Conservation (phyloP, 2,113 vertebrate species). For the Pristiophorus japonicus region DNA sequence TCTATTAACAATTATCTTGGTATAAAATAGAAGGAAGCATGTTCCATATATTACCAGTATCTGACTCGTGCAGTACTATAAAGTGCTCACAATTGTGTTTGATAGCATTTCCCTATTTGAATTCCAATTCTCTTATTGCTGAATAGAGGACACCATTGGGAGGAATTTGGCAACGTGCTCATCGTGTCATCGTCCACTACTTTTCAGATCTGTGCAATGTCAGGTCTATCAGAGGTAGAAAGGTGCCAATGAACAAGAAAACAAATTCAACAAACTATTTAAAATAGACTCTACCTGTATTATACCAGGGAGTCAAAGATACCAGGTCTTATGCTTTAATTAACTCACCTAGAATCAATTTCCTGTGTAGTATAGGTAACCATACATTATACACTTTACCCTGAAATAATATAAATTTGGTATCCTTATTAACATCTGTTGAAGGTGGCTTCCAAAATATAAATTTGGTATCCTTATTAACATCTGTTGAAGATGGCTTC, state of each 20-base stretch:
- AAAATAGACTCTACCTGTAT: neutral
- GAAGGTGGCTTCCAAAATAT: constrained; percentile 8
- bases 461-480: constrained; percentile 5
- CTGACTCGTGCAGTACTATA: neutral
- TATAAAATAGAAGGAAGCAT: neutral
- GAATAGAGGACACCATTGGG: neutral
- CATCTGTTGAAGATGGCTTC: neutral
- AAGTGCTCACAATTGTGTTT: neutral
- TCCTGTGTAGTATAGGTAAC: neutral
- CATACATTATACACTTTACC: neutral
- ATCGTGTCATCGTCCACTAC: neutral
- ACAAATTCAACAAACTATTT: neutral
- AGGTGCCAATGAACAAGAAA: too few relatives aligned
- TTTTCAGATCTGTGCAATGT: neutral
- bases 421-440: neutral
- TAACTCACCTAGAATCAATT: neutral
- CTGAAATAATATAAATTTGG: neutral
- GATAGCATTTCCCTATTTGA: neutral
- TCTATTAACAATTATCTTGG: neutral
- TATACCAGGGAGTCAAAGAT: neutral
- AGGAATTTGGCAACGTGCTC: neutral
- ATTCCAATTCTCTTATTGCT: neutral
- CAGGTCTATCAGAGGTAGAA: neutral
- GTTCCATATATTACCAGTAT: neutral
- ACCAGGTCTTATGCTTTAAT: neutral